phyloP scores from a whole-genome alignment of 2,888 invertebrate genomes.

The Camptogramma bilineatum region DNA sequence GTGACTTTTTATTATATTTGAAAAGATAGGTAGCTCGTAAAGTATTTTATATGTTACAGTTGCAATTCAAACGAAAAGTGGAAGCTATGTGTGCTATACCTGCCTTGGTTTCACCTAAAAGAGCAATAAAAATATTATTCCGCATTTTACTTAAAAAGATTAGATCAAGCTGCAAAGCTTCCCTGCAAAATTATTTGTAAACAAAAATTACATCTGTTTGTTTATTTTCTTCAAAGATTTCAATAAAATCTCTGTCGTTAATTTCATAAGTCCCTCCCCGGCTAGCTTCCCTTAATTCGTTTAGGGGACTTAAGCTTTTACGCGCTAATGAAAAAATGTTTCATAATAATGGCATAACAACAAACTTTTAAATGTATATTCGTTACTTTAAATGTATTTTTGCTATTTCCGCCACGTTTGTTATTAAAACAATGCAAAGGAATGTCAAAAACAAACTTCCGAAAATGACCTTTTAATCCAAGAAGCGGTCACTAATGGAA shows the following conservation, averaged over 20 bases:
- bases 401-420: slow-evolving; percentile 44
- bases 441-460: slow-evolving; percentile 23
- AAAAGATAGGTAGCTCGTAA: slow-evolving; percentile 54
- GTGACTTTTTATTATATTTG: slow-evolving; percentile 72
- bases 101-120: background rate
- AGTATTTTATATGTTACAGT: slow-evolving; percentile 34
- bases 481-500: slow-evolving; percentile 31
- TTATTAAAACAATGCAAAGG: slow-evolving; percentile 23
- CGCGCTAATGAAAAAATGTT: slow-evolving; percentile 66
- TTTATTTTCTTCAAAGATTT: slow-evolving; percentile 52
- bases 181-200: slow-evolving; percentile 33
- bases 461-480: slow-evolving; percentile 23
- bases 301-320: slow-evolving; percentile 60
- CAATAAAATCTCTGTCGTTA: slow-evolving; percentile 59
- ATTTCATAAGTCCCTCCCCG: slow-evolving; percentile 64
- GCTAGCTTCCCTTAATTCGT: slow-evolving; percentile 64
- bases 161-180: background rate
- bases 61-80: slow-evolving; percentile 12
- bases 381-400: slow-evolving; percentile 52
- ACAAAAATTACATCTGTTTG: slow-evolving; percentile 33
- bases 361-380: slow-evolving; percentile 53
- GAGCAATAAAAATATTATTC: background rate
- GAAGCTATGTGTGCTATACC: slow-evolving; percentile 1
- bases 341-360: slow-evolving; percentile 63
- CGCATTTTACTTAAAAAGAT: background rate